Base-by-base conservation (phyloP, 2,888 invertebrate genomes). In the Lutraria lutraria region DNA sequence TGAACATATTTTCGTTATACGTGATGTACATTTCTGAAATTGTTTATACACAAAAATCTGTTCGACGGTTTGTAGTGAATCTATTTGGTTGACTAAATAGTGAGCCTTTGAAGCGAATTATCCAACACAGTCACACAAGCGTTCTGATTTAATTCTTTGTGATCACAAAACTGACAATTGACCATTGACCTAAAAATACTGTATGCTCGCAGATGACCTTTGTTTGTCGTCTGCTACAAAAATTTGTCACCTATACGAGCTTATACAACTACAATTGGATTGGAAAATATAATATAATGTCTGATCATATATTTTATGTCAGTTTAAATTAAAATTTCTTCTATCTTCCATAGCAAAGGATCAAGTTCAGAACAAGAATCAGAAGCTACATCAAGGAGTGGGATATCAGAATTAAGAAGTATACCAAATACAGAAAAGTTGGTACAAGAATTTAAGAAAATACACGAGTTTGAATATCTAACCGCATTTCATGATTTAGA, bases 401-500 rank as follows among this genome's bases (percentile, higher is more conserved):
- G 68, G 25, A 52, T 84, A n/a, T 72, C 80, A 19, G 34, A 85
- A 43, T 12, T 72, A 25, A 54, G 31, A n/a, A 79, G 81, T 60
- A 83, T 88, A 53, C 90, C 88, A 12, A 81, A 29, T 19, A 60
- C 83, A 15, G 60, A 68, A 13, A 83, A 88, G 81, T 76, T 91
- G 16, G 86, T 89, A 0, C 83, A 81, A 10, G 89, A 89, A n/a
- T 91, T 89, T 68, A 86, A 83, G 43, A 89, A 81, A 63, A 89
- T 92, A 56, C 84, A 90, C 31, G 88, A 92, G 0, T 29, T 60
- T 21, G 92, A 92, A 79, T 92, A 89, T 87, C 56, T 83, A 21
- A 85, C 56, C 52, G 90, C 92, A 16, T 90, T 80, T 81, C 90
- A 90, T 54, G 92, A 92, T 82, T 72, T 92, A 0, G 88, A 90